phyloP scores from a whole-genome alignment of 2,888 invertebrate genomes.

The Acheta domesticus region DNA sequence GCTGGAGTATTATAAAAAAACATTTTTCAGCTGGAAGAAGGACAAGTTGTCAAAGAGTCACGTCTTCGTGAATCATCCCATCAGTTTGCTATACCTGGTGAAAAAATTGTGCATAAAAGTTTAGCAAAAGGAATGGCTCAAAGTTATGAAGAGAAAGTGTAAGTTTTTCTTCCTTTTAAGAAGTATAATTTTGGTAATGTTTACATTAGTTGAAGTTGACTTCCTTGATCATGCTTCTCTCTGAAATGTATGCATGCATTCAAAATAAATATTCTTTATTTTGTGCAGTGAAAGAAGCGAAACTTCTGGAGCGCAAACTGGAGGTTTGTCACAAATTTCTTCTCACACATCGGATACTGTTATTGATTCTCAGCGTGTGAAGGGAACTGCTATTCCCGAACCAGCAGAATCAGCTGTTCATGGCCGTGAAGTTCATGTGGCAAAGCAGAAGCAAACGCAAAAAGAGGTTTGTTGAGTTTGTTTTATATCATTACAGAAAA shows the following conservation, averaged over 20 bases:
- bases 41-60: constrained; percentile 78
- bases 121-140: constrained; percentile 84
- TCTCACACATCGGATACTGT: constrained; percentile 32
- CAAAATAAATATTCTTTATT: background rate
- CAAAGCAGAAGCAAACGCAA: constrained; percentile 84
- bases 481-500: background rate
- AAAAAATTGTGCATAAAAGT: constrained; percentile 70
- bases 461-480: constrained; percentile 57
- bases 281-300: constrained; percentile 23
- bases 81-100: constrained; percentile 82
- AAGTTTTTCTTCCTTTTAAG: constrained; percentile 51
- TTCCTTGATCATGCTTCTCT: background rate
- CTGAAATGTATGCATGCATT: background rate
- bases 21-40: constrained; percentile 63
- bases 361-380: constrained; percentile 37
- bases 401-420: constrained; percentile 83
- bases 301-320: background rate
- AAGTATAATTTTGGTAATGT: background rate
- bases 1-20: background rate
- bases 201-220: background rate
- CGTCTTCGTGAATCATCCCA: constrained; percentile 71
- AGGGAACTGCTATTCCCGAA: constrained; percentile 53
- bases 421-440: constrained; percentile 82
- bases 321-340: background rate
- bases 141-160: constrained; percentile 79